Evolutionary conservation across 2,888 invertebrate species (phyloP).

Genomic region (Embidobia sp.): DNA sequence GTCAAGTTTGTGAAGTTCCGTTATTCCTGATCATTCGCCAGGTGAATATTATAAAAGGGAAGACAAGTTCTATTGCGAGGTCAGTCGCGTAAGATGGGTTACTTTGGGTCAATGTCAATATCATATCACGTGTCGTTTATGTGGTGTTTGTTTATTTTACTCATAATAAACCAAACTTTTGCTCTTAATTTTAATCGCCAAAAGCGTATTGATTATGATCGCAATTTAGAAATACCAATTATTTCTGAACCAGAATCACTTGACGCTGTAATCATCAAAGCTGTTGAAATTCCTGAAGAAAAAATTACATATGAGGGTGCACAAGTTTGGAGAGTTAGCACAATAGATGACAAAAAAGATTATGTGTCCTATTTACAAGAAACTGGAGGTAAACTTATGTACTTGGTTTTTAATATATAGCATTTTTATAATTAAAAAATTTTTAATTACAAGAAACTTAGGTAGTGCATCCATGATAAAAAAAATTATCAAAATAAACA

Average conservation of each 20-base stretch:
- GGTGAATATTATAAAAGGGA: constrained; percentile 77
- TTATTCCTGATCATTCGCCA: constrained; percentile 71
- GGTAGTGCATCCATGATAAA: too few species aligned
- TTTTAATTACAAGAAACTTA: too few species aligned
- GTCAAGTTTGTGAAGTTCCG: constrained; percentile 69
- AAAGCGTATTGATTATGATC: constrained; percentile 21
- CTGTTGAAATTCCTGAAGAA: constrained; percentile 75
- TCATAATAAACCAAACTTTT: constrained; percentile 44
- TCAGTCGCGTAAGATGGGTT: constrained; percentile 71
- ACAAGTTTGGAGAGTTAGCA: constrained; percentile 88
- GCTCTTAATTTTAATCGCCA: constrained; percentile 32
- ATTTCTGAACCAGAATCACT: constrained; percentile 65
- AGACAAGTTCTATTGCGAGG: constrained; percentile 63
- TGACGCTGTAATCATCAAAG: constrained; percentile 68
- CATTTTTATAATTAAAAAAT: too few species aligned
- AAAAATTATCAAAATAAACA: too few species aligned
- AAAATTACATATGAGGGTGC: constrained; percentile 87
- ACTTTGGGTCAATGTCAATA: constrained; percentile 36
- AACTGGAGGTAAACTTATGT: constrained; percentile 82
- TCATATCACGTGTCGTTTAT: constrained; percentile 1
- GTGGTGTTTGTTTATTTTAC: constrained; percentile 40
- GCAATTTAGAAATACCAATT: constrained; percentile 62
- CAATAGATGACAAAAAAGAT: constrained; percentile 83
- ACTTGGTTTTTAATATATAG: background rate
- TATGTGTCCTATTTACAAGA: constrained; percentile 82